phyloP scores from a whole-genome alignment of 2,888 invertebrate species.

The Lissocephala sabroskyi region DNA sequence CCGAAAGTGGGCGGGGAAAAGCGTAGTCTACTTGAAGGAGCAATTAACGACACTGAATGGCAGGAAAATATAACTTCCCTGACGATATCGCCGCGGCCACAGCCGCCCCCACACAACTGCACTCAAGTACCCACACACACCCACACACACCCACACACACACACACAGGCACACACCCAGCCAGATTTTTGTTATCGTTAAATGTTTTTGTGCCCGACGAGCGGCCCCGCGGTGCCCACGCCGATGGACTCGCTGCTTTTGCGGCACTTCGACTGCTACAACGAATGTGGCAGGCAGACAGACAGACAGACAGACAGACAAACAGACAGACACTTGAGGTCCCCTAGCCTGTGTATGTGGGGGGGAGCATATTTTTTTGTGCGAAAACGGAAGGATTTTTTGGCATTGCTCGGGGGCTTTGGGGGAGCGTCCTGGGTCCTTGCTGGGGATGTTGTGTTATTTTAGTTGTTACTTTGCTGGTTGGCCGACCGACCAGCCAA shows the following conservation, averaged over 20 bases:
- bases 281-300: slow-evolving; percentile 33
- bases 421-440: not conserved
- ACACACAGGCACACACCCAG: not conserved
- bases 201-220: slow-evolving; percentile 40
- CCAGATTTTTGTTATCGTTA: slow-evolving; percentile 37
- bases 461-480: slow-evolving; percentile 7
- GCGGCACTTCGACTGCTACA: slow-evolving; percentile 27
- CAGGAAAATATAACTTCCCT: slow-evolving; percentile 53
- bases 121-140: slow-evolving; percentile 15
- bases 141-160: slow-evolving; percentile 25
- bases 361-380: slow-evolving; percentile 51
- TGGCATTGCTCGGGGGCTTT: slow-evolving; percentile 10
- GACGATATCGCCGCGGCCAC: too few relatives aligned
- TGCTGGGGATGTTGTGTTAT: slow-evolving; percentile 14
- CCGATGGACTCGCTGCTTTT: slow-evolving; percentile 11
- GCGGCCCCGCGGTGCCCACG: too few relatives aligned
- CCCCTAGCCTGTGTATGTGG: too few relatives aligned
- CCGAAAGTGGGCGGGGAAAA: too few relatives aligned
- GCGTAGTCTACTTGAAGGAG: slow-evolving; percentile 57
- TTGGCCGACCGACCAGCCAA: slow-evolving; percentile 1
- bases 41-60: slow-evolving; percentile 61
- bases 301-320: too few relatives aligned
- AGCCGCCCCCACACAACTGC: slow-evolving; percentile 16
- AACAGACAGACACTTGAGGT: slow-evolving; percentile 1
- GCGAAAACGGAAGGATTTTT: slow-evolving; percentile 28